Conservation (phyloP, 1,140 invertebrate genomes). For the Pachypeltis micranthus region DNA sequence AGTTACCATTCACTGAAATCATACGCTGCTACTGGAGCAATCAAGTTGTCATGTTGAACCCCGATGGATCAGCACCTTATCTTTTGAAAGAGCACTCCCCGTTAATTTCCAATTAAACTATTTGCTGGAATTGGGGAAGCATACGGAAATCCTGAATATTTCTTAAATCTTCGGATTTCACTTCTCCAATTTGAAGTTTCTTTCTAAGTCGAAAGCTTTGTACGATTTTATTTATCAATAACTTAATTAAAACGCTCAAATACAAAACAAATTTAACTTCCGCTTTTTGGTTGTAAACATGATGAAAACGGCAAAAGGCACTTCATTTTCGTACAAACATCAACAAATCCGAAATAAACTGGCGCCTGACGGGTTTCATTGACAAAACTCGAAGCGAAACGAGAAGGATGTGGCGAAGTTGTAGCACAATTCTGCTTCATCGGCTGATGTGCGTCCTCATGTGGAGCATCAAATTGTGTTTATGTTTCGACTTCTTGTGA, state of each 20-base stretch:
- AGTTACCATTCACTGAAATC: no score
- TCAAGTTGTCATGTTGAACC: neutral
- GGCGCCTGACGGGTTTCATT: neutral
- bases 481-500: slow-evolving; percentile 26
- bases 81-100: neutral
- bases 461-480: slow-evolving; percentile 25
- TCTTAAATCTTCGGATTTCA: neutral
- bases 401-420: neutral
- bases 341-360: neutral
- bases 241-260: neutral
- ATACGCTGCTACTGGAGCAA: neutral
- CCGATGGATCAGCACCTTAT: neutral
- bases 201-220: neutral
- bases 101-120: neutral
- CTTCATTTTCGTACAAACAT: neutral
- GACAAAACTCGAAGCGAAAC: neutral
- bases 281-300: neutral
- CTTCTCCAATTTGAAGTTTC: neutral
- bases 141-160: neutral
- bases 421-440: neutral
- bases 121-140: neutral
- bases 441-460: slow-evolving; percentile 10
- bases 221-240: neutral
- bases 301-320: no score
- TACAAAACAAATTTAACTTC: neutral